phyloP scores from a whole-genome alignment of 2,888 invertebrate species.

The Magallana nippona region DNA sequence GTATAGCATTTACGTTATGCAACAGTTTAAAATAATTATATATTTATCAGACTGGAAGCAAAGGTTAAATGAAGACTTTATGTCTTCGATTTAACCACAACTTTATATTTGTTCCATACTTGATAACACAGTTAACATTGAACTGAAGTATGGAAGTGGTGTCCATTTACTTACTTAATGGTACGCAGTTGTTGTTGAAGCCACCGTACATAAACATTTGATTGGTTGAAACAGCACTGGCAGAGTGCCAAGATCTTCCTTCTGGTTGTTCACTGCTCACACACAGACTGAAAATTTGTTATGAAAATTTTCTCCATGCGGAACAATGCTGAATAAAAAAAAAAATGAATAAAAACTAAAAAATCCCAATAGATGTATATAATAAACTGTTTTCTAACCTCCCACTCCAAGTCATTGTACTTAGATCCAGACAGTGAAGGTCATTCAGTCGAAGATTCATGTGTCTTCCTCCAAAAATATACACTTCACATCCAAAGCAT shows the following conservation, averaged over 20 bases:
- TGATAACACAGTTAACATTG: too few relatives aligned
- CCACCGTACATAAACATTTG: constrained; percentile 76
- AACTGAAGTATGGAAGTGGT: too few relatives aligned
- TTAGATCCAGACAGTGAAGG: constrained; percentile 80
- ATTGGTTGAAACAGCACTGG: constrained; percentile 70
- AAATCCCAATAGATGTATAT: too few relatives aligned
- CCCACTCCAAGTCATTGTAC: constrained; percentile 79
- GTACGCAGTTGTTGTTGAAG: constrained; percentile 61
- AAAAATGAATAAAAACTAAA: too few relatives aligned
- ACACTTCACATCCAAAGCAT: constrained; percentile 72
- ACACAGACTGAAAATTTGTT: constrained; percentile 61
- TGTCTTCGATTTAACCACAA: too few relatives aligned
- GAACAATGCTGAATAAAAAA: too few relatives aligned
- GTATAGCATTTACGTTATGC: too few relatives aligned
- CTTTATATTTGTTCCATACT: too few relatives aligned
- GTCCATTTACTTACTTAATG: constrained; percentile 63
- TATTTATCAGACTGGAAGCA: too few relatives aligned
- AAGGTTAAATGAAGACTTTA: too few relatives aligned
- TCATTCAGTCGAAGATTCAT: constrained; percentile 78
- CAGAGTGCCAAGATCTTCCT: constrained; percentile 79
- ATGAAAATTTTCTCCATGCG: neutral
- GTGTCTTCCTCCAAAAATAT: constrained; percentile 81
- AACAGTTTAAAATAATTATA: too few relatives aligned
- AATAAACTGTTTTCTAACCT: constrained; percentile 63
- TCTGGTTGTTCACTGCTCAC: constrained; percentile 69